These are phyloP conservation scores for Hemibagrus wyckioides DNA, from an alignment of 2,113 vertebrate genomes.

Conservation along the genomic window DNA sequence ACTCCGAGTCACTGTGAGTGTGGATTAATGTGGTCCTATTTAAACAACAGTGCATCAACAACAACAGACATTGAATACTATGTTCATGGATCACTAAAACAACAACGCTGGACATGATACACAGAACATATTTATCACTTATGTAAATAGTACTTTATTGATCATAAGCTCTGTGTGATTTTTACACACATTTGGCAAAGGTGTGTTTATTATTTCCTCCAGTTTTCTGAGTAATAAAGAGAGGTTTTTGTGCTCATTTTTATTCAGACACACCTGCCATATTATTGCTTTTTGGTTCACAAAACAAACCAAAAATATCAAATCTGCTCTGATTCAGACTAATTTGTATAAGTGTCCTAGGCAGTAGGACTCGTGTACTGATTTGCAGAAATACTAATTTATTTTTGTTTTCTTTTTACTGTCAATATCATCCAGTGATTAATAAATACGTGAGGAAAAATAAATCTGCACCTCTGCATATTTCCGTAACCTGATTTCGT, in stretches of 20 bases:
- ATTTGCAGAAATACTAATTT: not conserved
- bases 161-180: too few species aligned
- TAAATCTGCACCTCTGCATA: not conserved
- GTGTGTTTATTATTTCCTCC: too few species aligned
- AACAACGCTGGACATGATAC: too few species aligned
- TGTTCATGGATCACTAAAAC: too few species aligned
- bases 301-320: not conserved
- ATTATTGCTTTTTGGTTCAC: not conserved
- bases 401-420: too few species aligned
- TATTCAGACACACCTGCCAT: too few species aligned
- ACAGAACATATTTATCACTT: too few species aligned
- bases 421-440: not conserved
- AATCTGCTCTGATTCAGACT: not conserved
- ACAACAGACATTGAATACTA: too few species aligned
- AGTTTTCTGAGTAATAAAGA: too few species aligned
- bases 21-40: not conserved
- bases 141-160: too few species aligned
- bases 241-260: too few species aligned
- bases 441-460: not conserved
- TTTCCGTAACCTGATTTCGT: not conserved
- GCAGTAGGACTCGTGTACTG: not conserved
- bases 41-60: not conserved
- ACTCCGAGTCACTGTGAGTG: not conserved
- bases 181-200: too few species aligned
- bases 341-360: not conserved